A percentile compares a stretch with the other conserved stretches of the same genome.
Conservation (phyloP, 2,797 vertebrate genomes). For the Gila robusta region DNA sequence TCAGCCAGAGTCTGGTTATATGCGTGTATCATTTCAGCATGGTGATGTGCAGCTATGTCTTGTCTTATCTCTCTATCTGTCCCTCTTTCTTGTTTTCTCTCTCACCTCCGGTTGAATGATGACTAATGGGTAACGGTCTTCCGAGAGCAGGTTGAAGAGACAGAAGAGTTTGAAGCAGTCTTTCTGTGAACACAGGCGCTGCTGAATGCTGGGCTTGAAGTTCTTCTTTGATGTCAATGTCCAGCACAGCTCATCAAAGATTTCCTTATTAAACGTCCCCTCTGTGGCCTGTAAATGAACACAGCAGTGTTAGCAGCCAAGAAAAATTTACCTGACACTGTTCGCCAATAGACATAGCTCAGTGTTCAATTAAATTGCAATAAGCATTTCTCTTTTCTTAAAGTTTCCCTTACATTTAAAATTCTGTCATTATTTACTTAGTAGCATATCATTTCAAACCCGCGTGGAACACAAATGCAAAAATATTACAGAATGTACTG, state of each 20-base stretch:
- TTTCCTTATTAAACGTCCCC: slow-evolving; percentile 83
- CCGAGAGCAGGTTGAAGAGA: slow-evolving; percentile 84
- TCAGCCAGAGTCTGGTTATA: not conserved
- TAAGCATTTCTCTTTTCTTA: not conserved
- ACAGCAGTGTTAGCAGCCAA: not conserved
- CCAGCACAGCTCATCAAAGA: slow-evolving; percentile 84
- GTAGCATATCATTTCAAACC: not conserved
- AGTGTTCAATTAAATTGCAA: not conserved
- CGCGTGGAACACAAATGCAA: not conserved
- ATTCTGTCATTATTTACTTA: not conserved
- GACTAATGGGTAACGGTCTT: slow-evolving; percentile 83
- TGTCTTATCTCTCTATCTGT: slow-evolving; percentile 1
- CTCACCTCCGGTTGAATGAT: slow-evolving; percentile 82
- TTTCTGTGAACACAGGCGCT: slow-evolving; percentile 70
- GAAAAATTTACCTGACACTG: not conserved
- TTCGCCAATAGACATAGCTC: not conserved
- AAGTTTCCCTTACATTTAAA: not conserved
- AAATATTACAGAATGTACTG: not conserved
- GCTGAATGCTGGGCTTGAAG: slow-evolving; percentile 64
- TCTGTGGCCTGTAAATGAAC: slow-evolving; percentile 75
- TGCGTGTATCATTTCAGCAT: not conserved
- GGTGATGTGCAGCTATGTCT: not conserved
- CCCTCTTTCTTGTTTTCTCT: not conserved
- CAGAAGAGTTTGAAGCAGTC: slow-evolving; percentile 85
- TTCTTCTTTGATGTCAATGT: slow-evolving; percentile 86